Base-by-base conservation (phyloP, 2,888 invertebrate genomes). In the Hydraecia micacea region DNA sequence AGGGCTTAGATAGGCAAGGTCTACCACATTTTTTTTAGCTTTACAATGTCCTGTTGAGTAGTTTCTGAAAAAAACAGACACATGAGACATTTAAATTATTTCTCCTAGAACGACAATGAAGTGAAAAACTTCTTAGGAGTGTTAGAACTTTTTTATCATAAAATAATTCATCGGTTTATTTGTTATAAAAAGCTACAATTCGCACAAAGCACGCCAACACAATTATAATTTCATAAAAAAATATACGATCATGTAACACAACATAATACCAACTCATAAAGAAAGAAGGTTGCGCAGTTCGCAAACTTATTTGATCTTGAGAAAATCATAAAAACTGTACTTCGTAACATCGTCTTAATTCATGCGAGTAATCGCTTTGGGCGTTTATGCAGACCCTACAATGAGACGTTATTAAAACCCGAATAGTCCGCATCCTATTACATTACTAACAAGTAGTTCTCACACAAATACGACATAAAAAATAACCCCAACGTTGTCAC, bases 401-500 rank as follows among this genome's bases (percentile, higher is more conserved):
- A 84, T 80, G 68, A 71, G 78, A 83, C 72, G 69, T 79, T 87
- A 86, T 88, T 88, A 81, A 88, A 83, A 73, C 39, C 65, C 70
- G 49, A 81, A 88, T 81, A 70, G 67, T 83, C 81, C 75, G 78
- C 81, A 81, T 88, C 88, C 80, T 80, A 87, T 88, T 83, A 88
- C 86, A 82, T 82, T 77, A 79, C 82, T 80, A 60, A 86, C 87
- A 88, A 86, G 80, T 77, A 81, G 88, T 89, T 89, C 91, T 87
- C 86, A 88, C 88, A 89, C 36, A 87, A 91, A 87, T 83, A 83
- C 77, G 79, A 71, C 70, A 85, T 87, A 90, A 85, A 89, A 87
- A 86, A 86, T 85, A 71, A 85, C 86, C 88, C 89, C 85, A 88
- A 86, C 87, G 90, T 83, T 88, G 90, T 89, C 88, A 91, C 88